Base-by-base conservation (phyloP, 1,140 invertebrate genomes). In the Drosophila varians region DNA sequence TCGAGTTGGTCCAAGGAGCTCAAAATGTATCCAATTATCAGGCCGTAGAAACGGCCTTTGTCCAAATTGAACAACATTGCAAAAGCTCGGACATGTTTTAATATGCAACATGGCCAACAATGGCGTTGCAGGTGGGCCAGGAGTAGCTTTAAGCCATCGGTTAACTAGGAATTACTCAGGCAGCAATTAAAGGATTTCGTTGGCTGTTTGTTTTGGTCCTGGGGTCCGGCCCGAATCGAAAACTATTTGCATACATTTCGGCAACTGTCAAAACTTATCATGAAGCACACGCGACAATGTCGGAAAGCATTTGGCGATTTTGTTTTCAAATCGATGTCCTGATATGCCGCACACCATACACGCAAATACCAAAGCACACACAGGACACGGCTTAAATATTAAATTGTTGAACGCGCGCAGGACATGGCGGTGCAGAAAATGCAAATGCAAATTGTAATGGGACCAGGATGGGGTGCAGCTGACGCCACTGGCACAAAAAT, bases 211-310 rank as follows among this genome's bases (percentile, higher is more conserved):
- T 36, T 40, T 52, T 40, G 43, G 34, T 34, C 31, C 25, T 42
- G 26, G n/a, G 25, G 4, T 40, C 21, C 21, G 34, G 3, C 40
- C 21, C 26, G 34, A 42, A 70, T 52, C 48, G 14, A 23, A 49
- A 74, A 56, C 58, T 42, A 79, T 84, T 79, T 76, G 62, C 72
- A 84, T 86, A 58, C 46, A 60, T 74, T 53, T 52, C 48, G 71
- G 60, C 70, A 74, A 76, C 75, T 74, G 79, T 75, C 79, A 75
- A 66, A 83, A 84, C 78, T 78, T 83, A 84, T 83, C 74, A 66
- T 60, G 62, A 60, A 70, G 73, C 52, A 43, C 51, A 54, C 38
- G 58, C 57, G 49, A 79, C 65, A 74, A 52, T 61, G 54, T 62
- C 58, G 51, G 57, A 75, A 76, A 71, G 62, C 64, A 74, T 84